Evolutionary conservation across 2,113 vertebrate species (phyloP), one percentile per base, ranked within the genome.

Genomic region (Hippolais icterina): DNA sequence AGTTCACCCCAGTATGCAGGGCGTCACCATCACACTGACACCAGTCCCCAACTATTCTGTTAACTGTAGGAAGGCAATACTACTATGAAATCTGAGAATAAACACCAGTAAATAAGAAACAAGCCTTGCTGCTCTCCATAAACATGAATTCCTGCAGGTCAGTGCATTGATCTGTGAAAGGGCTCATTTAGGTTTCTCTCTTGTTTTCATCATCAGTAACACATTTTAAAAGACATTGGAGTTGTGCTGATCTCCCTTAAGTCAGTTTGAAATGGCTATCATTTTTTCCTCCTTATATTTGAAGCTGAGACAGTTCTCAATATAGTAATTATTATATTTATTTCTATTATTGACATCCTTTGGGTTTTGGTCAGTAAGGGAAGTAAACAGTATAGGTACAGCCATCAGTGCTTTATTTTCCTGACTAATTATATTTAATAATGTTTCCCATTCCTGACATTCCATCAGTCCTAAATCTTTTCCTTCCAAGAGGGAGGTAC

Each of bases 11-110:
- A 11, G 29, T 20, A 47, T 41, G 49, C 23, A 78, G 47, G 39
- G 23, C 0, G 0, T 25, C 20, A 31, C 9, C 57, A 21, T 25
- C n/a, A 39, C 18, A 61, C 19, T 4, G 3, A n/a, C 56, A n/a
- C 12, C 24, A 31, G 25, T 29, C 35, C 5, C 41, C 29, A 63
- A 1, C 9, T 15, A 35, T 31, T 47, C n/a, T 56, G 11, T 31
- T 18, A 56, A 17, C 25, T 35, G 17, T 49, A 27, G 35, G 53
- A 79, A 79, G 24, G n/a, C 14, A 77, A 24, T 28, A 39, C 29
- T 65, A 28, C 41, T 68, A 57, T n/a, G 39, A 75, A 93, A 91
- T 61, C 33, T 71, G n/a, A 71, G 33, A 79, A 66, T 41, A 70
- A 84, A 37, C 12, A 59, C 15, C 56, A 79, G 24, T 31, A 90